These are phyloP conservation scores for Chionodraco myersi DNA, from an alignment of 2,113 vertebrate species.

Conservation along the genomic window DNA sequence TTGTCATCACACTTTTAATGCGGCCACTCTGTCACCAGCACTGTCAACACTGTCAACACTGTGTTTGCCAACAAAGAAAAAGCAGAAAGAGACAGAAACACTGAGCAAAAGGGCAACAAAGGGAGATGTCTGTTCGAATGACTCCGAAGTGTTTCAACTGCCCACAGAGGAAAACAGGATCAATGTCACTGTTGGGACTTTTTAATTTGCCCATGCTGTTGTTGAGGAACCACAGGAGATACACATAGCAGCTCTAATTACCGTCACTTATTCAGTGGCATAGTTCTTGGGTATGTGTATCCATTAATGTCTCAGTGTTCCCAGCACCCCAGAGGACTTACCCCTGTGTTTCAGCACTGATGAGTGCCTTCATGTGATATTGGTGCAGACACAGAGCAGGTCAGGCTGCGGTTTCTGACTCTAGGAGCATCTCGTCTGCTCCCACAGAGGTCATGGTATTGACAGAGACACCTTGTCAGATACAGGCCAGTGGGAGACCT, in stretches of 20 bases:
- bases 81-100: constrained; percentile 29
- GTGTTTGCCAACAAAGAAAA: constrained; percentile 22
- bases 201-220: constrained; percentile 67
- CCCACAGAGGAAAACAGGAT: constrained; percentile 65
- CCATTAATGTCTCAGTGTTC: constrained; percentile 45
- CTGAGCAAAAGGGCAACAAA: constrained; percentile 44
- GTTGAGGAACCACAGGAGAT: constrained; percentile 53
- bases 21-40: constrained; percentile 50
- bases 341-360: constrained; percentile 11
- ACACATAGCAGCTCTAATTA: constrained; percentile 67
- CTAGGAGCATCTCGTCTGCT: constrained; percentile 42
- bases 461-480: constrained; percentile 66
- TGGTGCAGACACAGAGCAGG: constrained; percentile 15
- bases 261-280: constrained; percentile 61
- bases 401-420: constrained; percentile 34
- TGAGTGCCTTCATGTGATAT: constrained; percentile 44
- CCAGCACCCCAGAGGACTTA: constrained; percentile 24
- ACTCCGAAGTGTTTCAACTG: constrained; percentile 47
- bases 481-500: constrained; percentile 64
- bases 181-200: constrained; percentile 68
- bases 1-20: constrained; percentile 56
- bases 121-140: constrained; percentile 59
- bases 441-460: constrained; percentile 65
- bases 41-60: constrained; percentile 36
- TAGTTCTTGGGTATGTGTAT: constrained; percentile 42